Evolutionary conservation across 2,888 invertebrate species (phyloP).

Genomic region (Luffia ferchaultella): DNA sequence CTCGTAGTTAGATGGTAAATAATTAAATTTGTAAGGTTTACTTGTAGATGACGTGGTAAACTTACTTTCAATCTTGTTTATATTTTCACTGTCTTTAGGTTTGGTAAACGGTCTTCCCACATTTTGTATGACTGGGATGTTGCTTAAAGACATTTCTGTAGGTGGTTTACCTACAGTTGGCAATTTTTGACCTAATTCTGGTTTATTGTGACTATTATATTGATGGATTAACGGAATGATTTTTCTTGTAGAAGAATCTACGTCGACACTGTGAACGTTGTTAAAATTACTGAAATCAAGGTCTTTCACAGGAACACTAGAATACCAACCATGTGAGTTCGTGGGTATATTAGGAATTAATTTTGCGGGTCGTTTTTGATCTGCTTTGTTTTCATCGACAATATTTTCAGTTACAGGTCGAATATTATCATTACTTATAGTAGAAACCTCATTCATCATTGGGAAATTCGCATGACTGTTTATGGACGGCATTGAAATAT

Average conservation of each 20-base stretch:
- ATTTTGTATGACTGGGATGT: constrained; percentile 18
- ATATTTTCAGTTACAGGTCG: constrained; percentile 32
- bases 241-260: constrained; percentile 47
- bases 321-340: constrained; percentile 59
- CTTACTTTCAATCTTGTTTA: neutral
- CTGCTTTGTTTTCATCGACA: constrained; percentile 24
- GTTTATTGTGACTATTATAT: constrained; percentile 30
- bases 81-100: constrained; percentile 12
- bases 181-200: constrained; percentile 48
- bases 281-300: constrained; percentile 22
- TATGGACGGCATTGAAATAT: constrained; percentile 21
- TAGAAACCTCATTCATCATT: constrained; percentile 38
- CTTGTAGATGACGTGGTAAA: constrained; percentile 22
- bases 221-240: constrained; percentile 46
- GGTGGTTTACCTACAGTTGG: constrained; percentile 47
- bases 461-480: constrained; percentile 62
- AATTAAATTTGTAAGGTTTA: constrained; percentile 34
- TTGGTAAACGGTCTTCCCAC: constrained; percentile 48
- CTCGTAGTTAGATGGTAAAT: constrained; percentile 40
- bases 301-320: constrained; percentile 38
- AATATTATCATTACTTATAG: constrained; percentile 17
- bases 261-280: constrained; percentile 38
- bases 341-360: constrained; percentile 45
- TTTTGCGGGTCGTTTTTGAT: constrained; percentile 37
- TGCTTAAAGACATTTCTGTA: constrained; percentile 19